phyloP scores from a whole-genome alignment of 1,140 invertebrate species.

The Drosophila tropicalis region DNA sequence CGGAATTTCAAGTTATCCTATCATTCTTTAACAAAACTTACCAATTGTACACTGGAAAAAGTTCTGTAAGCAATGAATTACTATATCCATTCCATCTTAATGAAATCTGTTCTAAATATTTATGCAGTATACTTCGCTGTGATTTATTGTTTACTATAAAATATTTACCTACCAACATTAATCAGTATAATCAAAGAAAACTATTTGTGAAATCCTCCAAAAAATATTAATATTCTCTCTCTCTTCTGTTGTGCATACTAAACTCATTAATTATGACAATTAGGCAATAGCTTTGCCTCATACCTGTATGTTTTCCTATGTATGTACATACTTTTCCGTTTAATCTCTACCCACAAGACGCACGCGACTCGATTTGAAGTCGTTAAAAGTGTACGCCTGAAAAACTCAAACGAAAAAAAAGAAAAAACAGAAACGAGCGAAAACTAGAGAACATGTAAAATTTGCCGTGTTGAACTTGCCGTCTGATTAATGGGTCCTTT shows the following conservation, averaged over 20 bases:
- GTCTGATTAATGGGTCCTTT: constrained; percentile 75
- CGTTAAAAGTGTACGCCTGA: constrained; percentile 41
- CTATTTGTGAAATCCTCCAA: neutral
- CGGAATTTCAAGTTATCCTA: neutral
- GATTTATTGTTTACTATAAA: neutral
- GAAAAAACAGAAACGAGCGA: constrained; percentile 15
- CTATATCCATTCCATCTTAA: no score
- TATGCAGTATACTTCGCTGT: neutral
- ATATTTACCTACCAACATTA: neutral
- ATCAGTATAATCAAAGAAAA: constrained; percentile 13
- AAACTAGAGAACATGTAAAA: constrained; percentile 29
- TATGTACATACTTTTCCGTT: constrained; percentile 45
- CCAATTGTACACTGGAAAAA: neutral
- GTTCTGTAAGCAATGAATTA: no score
- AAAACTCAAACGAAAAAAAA: constrained; percentile 32
- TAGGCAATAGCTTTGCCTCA: constrained; percentile 39
- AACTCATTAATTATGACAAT: constrained; percentile 77
- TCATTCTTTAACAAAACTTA: neutral
- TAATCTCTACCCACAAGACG: constrained; percentile 53
- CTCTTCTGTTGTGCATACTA: constrained; percentile 44
- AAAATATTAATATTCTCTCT: neutral
- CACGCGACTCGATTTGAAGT: constrained; percentile 63
- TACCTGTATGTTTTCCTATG: neutral
- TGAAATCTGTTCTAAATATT: no score
- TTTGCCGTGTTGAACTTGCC: constrained; percentile 29